Base-by-base conservation (phyloP, 2,888 invertebrate genomes). In the Orchestes rusci region DNA sequence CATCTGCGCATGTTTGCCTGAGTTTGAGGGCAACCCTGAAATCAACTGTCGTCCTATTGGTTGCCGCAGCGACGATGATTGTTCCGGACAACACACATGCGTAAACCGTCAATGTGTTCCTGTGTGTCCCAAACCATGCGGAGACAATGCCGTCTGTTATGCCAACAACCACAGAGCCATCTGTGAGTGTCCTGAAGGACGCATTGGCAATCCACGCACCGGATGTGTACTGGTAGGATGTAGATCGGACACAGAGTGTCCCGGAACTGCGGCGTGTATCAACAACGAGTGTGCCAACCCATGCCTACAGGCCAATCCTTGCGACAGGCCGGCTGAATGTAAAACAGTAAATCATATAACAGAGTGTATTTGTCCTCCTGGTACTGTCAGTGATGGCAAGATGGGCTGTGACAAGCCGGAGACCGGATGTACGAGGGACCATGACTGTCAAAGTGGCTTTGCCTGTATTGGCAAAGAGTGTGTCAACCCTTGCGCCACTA, bases 11-110 rank as follows among this genome's bases (percentile, higher is more conserved):
- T 93, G 93, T 64, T 75, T 77, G 48, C 78, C 41, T 13, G 90
- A 89, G 33, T 92, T 78, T 56, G 81, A 87, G 51, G 93, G 92
- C 40, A 88, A 89, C 64, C 86, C 91, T 18, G 82, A 86, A 59
- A 77, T 84, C 7, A 84, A 84, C 57, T 93, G 92, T 63, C 74
- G 77, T 30, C 79, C 79, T 67, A 75, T 82, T 38, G 80, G 82
- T 48, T 91, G 90, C 60, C 74, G 77, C 60, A 75, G 77, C 17
- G 79, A 88, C 57, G 73, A 75, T 23, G 87, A 90, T 57, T 92
- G 92, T 61, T 82, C 84, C 13, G 79, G 82, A 33, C 84, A 86
- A 44, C 86, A 91, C 62, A 74, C 80, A n/a, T 92, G 92, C 62
- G 73, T 87, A 20, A 88, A 89, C 62, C 78, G 80, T 60, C 81